Evolutionary conservation across 2,113 vertebrate species (phyloP), one percentile per base, ranked within the genome.

Genomic region (Apistogramma diplotaenia): DNA sequence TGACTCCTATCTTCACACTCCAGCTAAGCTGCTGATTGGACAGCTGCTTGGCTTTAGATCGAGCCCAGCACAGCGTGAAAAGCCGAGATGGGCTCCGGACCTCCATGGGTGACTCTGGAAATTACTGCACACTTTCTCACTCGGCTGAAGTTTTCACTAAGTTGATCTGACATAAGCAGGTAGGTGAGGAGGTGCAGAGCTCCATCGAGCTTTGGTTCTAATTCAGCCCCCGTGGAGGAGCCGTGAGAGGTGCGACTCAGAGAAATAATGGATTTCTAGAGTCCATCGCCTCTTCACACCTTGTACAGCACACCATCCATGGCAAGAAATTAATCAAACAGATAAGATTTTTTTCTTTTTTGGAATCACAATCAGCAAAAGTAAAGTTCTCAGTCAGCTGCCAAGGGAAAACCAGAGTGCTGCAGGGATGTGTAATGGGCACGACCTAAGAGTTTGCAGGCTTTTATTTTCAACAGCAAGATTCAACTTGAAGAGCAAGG

Each of bases 21-120:
- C 81, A 92, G 90, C 88, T 89, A 87, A 86, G 92, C 89, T 56
- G 84, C 88, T 91, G 92, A 94, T 94, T 91, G 90, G 89, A 91
- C 92, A 92, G 93, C 90, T 92, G 93, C 90, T 89, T 58, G 9
- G 73, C 83, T 86, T 88, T 81, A 86, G 83, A 91, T 89, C 60
- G 65, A 61, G 89, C 79, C 81, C 89, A 91, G 86, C 87, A 61
- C 87, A 82, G 91, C 82, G 83, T 93, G 92, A 92, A 92, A 85
- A 84, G 61, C 55, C 31, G 56, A 90, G 89, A 93, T 79, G 89
- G 86, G 84, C 81, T 83, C 54, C 31, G 4, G 85, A 76, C 57
- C 88, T 89, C 83, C 78, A n/a, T 81, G 87, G 78, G 86, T 89
- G 88, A 91, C 87, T 92, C 79, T 87, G 85, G 84, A 90, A 93